phyloP scores from a whole-genome alignment of 1,140 invertebrate species.

The Polypedilum pembai region DNA sequence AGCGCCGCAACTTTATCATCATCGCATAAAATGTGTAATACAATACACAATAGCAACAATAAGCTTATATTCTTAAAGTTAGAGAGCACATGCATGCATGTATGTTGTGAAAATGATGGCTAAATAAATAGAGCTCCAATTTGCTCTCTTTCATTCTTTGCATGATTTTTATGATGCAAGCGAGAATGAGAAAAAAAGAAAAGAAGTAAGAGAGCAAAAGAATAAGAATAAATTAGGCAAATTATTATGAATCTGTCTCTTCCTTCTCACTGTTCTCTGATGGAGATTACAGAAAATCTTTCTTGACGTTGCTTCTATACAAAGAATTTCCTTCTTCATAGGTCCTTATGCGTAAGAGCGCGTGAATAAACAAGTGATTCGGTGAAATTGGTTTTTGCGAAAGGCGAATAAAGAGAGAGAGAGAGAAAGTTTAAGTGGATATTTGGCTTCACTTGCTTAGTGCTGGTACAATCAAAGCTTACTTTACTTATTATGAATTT shows the following conservation, averaged over 20 bases:
- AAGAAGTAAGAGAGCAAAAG: neutral
- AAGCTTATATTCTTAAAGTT: neutral
- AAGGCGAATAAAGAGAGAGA: neutral
- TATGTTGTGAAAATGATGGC: neutral
- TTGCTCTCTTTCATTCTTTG: neutral
- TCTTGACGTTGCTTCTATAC: neutral
- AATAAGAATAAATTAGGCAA: conserved; percentile 26
- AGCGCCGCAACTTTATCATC: conserved; percentile 21
- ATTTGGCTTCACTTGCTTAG: neutral
- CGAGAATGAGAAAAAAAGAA: neutral
- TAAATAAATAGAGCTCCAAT: neutral
- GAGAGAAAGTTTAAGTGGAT: neutral
- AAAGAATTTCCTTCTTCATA: neutral
- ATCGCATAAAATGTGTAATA: neutral
- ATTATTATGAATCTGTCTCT: conserved; percentile 23
- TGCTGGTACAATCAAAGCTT: neutral
- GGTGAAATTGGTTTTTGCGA: no score
- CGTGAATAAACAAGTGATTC: no score
- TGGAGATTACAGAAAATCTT: neutral
- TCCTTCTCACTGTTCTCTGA: neutral
- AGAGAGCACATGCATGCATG: neutral
- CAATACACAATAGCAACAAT: neutral
- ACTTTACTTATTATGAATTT: neutral
- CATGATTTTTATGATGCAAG: neutral
- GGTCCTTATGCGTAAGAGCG: neutral